A percentile compares a stretch with the other conserved stretches of the same genome.
phyloP scores from a whole-genome alignment of 92 coral and sea anemone genomes.

The Zoanthus sociatus region DNA sequence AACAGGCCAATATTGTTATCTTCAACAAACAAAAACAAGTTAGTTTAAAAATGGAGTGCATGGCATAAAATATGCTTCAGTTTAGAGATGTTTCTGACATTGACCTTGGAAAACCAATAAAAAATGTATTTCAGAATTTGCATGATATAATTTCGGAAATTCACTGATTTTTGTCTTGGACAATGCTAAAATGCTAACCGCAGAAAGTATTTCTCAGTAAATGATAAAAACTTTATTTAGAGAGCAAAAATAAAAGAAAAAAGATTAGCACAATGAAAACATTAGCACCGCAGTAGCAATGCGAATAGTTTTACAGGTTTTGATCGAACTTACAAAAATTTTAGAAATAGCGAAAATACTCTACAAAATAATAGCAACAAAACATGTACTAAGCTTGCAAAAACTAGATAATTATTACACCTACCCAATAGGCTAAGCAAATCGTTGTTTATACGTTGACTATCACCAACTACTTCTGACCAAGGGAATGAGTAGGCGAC shows the following conservation, averaged over 20 bases:
- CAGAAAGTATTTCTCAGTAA: not conserved
- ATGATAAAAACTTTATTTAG: too few species aligned
- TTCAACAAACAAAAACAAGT: not conserved
- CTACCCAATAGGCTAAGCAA: slow-evolving; percentile 35
- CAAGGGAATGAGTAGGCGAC: slow-evolving; percentile 43
- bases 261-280: too few species aligned
- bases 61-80: too few species aligned
- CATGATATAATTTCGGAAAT: not conserved
- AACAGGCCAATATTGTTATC: slow-evolving; percentile 24
- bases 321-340: too few species aligned
- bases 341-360: too few species aligned
- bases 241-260: too few species aligned
- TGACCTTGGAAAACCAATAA: slow-evolving; percentile 20
- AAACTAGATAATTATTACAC: not conserved
- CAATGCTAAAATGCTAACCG: not conserved
- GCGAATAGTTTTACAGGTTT: too few species aligned
- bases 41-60: too few species aligned
- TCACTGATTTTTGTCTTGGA: not conserved
- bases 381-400: too few species aligned
- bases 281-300: too few species aligned
- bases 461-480: slow-evolving; percentile 41
- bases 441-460: slow-evolving; percentile 39
- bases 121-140: not conserved
- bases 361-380: too few species aligned
- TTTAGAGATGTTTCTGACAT: not conserved